Base-by-base conservation (phyloP, 64 coral and sea anemone genomes). In the Astreopora myriophthalma region DNA sequence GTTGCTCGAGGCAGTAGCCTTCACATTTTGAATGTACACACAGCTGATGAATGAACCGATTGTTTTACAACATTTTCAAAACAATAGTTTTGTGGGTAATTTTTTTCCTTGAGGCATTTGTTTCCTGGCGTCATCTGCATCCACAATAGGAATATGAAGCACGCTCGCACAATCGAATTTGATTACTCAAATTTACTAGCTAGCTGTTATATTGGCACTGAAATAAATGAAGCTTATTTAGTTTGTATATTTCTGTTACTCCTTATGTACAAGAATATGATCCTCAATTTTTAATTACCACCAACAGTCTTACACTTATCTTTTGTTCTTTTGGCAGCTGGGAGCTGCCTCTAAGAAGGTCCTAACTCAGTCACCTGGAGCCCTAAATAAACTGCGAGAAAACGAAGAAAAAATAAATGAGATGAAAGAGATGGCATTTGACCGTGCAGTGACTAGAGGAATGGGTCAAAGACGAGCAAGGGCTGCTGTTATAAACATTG, bases 321-420 rank as follows among this genome's bases (percentile, higher is more conserved):
- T 90, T 51, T 6, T 75, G 11, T 33, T 79, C 0, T 40, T 25
- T 16, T 89, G 57, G 11, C 35, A 98, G 96, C 69, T 93, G n/a
- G 75, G 89, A 68, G 70, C 51, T n/a, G 90, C 96, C 19, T 92
- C 96, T 2, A 98, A 95, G 83, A 95, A 87, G 42, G 90, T 95
- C 62, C 49, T 98, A 32, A 57, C 34, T 17, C 76, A 93, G 65
- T 92, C 86, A 46, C 90, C 96, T 14, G 86, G 78, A 17, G 93
- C 94, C 16, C 87, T 95, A 66, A 92, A 92, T 63, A 90, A 89
- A 37, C 90, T 98, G 16, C 92, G 90, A 38, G 96, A 98, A 38
- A 80, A 58, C 33, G 86, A 95, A 75, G 74, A 73, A 22, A 92
- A 95, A 86, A 77, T 98, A 33, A 69, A 90, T 20, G 73, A 92